Percentiles rank a stretch among this genome's conserved stretches.
These are phyloP conservation scores for Cyphomyrus plagiostoma DNA, from an alignment of 2,113 vertebrate species.

Conservation along the genomic window DNA sequence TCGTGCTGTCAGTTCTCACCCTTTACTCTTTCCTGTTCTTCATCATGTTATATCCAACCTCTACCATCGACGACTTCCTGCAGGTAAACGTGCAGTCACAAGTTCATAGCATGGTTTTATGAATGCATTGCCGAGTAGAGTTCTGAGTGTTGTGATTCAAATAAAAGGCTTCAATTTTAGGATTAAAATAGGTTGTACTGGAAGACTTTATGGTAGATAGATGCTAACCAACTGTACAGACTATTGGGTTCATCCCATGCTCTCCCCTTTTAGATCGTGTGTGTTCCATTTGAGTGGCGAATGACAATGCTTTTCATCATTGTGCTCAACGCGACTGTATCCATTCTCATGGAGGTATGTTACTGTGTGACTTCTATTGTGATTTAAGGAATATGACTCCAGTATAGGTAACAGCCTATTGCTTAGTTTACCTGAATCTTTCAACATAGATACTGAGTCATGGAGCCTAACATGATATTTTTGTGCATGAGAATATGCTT, in stretches of 20 bases:
- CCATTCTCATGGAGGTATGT: constrained; percentile 83
- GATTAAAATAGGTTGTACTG: neutral
- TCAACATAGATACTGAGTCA: neutral
- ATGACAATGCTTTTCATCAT: constrained; percentile 71
- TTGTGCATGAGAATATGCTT: neutral
- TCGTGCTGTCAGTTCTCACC: constrained; percentile 49
- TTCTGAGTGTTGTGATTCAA: neutral
- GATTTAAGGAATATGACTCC: neutral
- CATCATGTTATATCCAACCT: constrained; percentile 79
- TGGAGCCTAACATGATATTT: neutral
- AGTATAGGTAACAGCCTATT: neutral
- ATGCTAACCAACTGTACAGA: neutral
- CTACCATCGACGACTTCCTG: constrained; percentile 65
- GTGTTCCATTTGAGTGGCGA: constrained; percentile 81
- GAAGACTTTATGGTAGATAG: neutral
- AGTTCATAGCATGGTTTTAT: neutral
- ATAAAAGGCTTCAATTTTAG: neutral
- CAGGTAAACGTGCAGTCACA: constrained; percentile 63
- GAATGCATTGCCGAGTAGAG: neutral
- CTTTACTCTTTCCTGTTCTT: constrained; percentile 65
- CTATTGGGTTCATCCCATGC: neutral
- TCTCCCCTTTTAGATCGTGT: constrained; percentile 72
- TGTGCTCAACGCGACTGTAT: constrained; percentile 68
- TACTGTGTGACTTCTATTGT: neutral
- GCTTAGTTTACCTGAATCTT: neutral